These are phyloP conservation scores for Podilymbus podiceps DNA, from an alignment of 2,113 vertebrate genomes.

Conservation along the genomic window DNA sequence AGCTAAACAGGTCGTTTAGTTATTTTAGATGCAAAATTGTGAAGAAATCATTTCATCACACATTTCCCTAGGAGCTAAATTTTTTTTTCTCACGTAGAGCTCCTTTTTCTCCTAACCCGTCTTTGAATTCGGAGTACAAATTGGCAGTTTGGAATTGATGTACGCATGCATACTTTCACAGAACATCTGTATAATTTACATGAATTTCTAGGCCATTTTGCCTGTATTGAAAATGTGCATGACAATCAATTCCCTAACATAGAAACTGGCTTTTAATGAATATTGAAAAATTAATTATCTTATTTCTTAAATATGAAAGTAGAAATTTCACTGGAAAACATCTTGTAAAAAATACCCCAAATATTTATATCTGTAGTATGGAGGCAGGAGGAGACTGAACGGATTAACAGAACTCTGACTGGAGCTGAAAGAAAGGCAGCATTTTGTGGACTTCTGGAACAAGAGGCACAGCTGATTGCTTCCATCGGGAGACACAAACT, in stretches of 20 bases:
- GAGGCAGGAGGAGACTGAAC: conserved; percentile 77
- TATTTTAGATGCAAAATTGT: neutral
- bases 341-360: neutral
- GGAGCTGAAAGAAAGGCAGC: conserved; percentile 87
- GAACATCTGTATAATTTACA: neutral
- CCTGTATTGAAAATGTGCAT: neutral
- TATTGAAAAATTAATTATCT: neutral
- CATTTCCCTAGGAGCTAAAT: neutral
- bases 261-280: neutral
- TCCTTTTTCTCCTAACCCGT: neutral
- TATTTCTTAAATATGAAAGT: neutral
- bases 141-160: neutral
- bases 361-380: conserved; percentile 78
- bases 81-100: neutral
- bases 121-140: neutral
- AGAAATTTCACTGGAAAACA: neutral
- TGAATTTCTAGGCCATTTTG: neutral
- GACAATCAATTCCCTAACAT: neutral
- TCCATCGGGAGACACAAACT: conserved; percentile 80
- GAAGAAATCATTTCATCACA: neutral
- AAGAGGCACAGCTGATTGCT: conserved; percentile 84
- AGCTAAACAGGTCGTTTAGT: neutral
- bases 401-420: conserved; percentile 72
- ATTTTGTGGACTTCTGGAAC: conserved; percentile 85
- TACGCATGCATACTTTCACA: neutral